Percentiles rank a stretch among this genome's conserved stretches.
Evolutionary conservation across 2,888 invertebrate genomes (phyloP).

Genomic region (Rutpela maculata): DNA sequence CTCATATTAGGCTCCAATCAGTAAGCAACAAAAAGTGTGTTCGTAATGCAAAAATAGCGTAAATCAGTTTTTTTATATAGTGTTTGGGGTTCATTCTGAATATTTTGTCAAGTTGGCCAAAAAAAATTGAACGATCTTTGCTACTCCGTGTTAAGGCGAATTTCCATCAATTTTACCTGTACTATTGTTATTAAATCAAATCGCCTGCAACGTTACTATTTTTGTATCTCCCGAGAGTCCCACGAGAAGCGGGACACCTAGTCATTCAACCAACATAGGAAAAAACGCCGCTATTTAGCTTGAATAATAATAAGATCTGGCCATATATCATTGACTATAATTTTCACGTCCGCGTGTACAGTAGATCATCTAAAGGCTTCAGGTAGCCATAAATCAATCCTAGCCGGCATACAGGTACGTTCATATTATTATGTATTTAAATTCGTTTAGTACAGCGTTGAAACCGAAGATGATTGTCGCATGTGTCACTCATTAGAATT

Average conservation of each 20-base stretch:
- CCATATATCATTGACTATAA: constrained; percentile 40
- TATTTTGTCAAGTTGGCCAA: too few relatives aligned
- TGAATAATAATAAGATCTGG: constrained; percentile 39
- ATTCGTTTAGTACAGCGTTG: background rate
- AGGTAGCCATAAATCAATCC: background rate
- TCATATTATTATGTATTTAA: background rate
- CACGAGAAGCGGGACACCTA: constrained; percentile 16
- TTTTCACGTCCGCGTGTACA: constrained; percentile 34
- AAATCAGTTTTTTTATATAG: too few relatives aligned
- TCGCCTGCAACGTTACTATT: background rate
- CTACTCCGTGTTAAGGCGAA: too few relatives aligned
- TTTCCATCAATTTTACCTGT: too few relatives aligned
- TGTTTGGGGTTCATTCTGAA: too few relatives aligned
- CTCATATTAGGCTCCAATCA: too few relatives aligned
- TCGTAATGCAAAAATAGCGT: too few relatives aligned
- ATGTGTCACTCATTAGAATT: constrained; percentile 7
- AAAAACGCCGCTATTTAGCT: constrained; percentile 18
- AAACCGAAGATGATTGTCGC: background rate
- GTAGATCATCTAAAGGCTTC: constrained; percentile 9
- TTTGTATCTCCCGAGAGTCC: background rate
- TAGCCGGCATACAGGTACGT: too few relatives aligned
- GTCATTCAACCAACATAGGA: constrained; percentile 23
- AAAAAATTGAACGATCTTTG: too few relatives aligned
- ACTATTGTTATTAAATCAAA: constrained; percentile 11
- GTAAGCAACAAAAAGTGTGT: too few relatives aligned